Conservation (phyloP, 2,888 invertebrate species). For the Drosophila formosana region DNA sequence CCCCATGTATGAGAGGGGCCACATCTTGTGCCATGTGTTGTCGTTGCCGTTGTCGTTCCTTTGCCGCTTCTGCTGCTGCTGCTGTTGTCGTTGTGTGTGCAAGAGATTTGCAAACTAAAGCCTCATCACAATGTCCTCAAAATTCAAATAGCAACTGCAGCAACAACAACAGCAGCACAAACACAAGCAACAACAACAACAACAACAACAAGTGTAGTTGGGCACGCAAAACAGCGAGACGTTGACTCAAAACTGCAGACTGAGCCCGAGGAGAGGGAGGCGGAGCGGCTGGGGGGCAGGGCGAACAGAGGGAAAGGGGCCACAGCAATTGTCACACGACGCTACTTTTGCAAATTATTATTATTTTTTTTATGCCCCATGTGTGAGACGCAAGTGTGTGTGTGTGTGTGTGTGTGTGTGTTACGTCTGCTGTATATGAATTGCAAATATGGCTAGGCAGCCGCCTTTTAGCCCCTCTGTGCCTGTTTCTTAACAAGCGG, state of each 20-base stretch:
- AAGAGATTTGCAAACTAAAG: slow-evolving; percentile 83
- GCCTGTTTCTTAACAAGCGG: slow-evolving; percentile 74
- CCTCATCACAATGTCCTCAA: slow-evolving; percentile 82
- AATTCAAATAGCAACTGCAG: slow-evolving; percentile 77
- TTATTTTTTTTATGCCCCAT: slow-evolving; percentile 54
- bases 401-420: slow-evolving; percentile 38
- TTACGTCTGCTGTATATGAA: slow-evolving; percentile 73
- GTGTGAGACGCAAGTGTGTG: slow-evolving; percentile 4
- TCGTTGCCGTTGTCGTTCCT: slow-evolving; percentile 19
- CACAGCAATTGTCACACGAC: slow-evolving; percentile 78
- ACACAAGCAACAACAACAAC: slow-evolving; percentile 50
- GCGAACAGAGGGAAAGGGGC: slow-evolving; percentile 14
- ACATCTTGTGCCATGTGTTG: slow-evolving; percentile 48
- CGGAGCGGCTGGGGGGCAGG: background rate
- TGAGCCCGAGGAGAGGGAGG: slow-evolving; percentile 8
- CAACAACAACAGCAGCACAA: slow-evolving; percentile 55
- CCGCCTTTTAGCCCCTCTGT: slow-evolving; percentile 45
- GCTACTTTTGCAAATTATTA: slow-evolving; percentile 81
- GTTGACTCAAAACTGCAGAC: slow-evolving; percentile 51
- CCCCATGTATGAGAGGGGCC: slow-evolving; percentile 19
- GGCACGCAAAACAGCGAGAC: slow-evolving; percentile 58
- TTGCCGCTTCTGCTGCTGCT: slow-evolving; percentile 19
- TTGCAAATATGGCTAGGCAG: slow-evolving; percentile 71
- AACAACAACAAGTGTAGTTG: slow-evolving; percentile 60
- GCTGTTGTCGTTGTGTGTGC: slow-evolving; percentile 54